Evolutionary conservation across 2,888 invertebrate species (phyloP).

Genomic region (Limnephilus rhombicus): DNA sequence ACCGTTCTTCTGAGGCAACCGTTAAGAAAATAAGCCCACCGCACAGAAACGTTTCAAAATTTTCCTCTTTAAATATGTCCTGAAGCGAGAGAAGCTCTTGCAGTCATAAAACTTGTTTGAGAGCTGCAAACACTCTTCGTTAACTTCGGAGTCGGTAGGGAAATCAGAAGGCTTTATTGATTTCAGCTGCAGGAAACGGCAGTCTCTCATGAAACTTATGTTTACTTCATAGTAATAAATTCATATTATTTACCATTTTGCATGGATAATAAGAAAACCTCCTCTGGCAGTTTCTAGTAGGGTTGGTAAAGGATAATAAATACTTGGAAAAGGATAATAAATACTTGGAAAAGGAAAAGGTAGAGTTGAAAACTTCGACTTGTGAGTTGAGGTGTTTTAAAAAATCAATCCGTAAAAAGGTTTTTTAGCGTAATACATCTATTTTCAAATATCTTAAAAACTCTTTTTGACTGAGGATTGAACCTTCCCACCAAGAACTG

Average conservation of each 20-base stretch:
- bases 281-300: not conserved
- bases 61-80: not conserved
- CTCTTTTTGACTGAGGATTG: no score
- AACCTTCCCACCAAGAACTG: no score
- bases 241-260: not conserved
- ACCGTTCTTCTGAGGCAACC: not conserved
- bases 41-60: not conserved
- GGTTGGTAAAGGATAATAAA: no score
- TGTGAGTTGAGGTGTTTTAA: no score
- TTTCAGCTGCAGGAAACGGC: conserved; percentile 4
- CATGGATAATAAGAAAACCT: not conserved
- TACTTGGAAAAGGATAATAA: no score
- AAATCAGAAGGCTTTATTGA: conserved; percentile 20
- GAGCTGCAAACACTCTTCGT: not conserved
- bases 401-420: no score
- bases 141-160: conserved; percentile 8
- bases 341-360: no score
- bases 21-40: not conserved
- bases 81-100: not conserved
- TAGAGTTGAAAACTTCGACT: no score
- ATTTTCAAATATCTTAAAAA: no score
- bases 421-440: no score
- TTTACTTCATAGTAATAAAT: not conserved
- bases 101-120: not conserved
- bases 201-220: not conserved